Percentiles rank a stretch among this genome's conserved stretches.
These are phyloP conservation scores for Copidosoma aretas DNA, from an alignment of 2,888 invertebrate genomes.

Conservation along the genomic window DNA sequence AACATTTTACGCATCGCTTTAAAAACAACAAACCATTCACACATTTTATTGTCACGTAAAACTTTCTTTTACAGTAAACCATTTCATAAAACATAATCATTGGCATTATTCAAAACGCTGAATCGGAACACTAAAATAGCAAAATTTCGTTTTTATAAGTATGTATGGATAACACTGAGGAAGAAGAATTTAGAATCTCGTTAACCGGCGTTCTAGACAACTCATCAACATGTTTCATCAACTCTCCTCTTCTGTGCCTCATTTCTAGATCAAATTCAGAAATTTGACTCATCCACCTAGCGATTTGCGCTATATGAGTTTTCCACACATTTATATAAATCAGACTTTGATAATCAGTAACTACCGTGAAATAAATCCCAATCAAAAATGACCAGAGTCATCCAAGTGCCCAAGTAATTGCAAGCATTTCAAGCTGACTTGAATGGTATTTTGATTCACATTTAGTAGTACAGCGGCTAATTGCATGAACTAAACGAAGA, in stretches of 20 bases:
- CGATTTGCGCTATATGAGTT: no score
- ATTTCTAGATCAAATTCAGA: no score
- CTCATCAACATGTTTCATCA: no score
- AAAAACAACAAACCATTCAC: conserved; percentile 34
- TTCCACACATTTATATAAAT: no score
- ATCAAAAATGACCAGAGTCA: neutral
- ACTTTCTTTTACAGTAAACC: conserved; percentile 32
- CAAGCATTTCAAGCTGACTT: conserved; percentile 45
- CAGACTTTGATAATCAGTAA: no score
- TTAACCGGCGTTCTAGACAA: no score
- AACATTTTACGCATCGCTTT: conserved; percentile 36
- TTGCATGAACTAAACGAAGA: conserved; percentile 27
- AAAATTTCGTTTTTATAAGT: conserved; percentile 12
- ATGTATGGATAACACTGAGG: no score
- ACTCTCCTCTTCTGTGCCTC: no score
- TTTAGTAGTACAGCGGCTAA: conserved; percentile 32
- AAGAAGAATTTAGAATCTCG: no score
- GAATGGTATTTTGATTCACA: conserved; percentile 42
- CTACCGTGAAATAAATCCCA: no score
- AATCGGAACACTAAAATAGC: conserved; percentile 16
- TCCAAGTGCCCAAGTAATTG: conserved; percentile 21
- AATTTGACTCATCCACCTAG: no score
- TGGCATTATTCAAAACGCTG: neutral
- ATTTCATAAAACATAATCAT: conserved; percentile 14
- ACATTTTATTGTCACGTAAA: neutral